These are phyloP conservation scores for Gibbula magus DNA, from an alignment of 2,888 invertebrate species.

Conservation along the genomic window DNA sequence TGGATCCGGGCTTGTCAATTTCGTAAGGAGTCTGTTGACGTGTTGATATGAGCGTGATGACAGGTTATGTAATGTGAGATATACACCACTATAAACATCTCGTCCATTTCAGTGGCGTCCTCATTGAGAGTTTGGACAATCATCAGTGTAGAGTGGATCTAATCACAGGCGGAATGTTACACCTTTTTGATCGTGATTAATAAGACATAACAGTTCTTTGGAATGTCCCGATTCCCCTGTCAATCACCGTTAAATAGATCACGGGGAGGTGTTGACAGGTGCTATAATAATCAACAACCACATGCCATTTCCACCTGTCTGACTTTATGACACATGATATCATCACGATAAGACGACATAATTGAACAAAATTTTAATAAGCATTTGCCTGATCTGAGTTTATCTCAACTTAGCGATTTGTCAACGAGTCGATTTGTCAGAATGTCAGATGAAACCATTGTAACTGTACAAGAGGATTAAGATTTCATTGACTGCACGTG, in stretches of 20 bases:
- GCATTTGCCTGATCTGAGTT: too few species aligned
- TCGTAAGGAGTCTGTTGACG: background rate
- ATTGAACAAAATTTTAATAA: too few species aligned
- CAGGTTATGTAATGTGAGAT: background rate
- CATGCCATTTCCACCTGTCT: too few species aligned
- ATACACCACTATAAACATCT: background rate
- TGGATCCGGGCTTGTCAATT: background rate
- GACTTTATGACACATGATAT: too few species aligned
- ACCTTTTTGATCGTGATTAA: background rate
- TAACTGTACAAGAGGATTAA: too few species aligned
- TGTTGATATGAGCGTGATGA: background rate
- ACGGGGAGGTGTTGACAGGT: background rate
- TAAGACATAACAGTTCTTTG: background rate
- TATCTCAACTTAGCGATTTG: too few species aligned
- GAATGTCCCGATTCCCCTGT: background rate
- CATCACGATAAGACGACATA: too few species aligned
- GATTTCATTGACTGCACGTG: too few species aligned
- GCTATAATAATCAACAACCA: too few species aligned
- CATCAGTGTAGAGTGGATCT: background rate
- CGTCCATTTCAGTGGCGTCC: background rate
- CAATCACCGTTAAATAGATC: background rate
- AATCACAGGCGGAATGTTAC: background rate
- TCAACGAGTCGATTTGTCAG: too few species aligned
- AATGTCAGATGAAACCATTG: too few species aligned
- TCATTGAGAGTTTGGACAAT: background rate